phyloP scores from a whole-genome alignment of 2,797 vertebrate genomes.

The Peromyscus melanophrys region DNA sequence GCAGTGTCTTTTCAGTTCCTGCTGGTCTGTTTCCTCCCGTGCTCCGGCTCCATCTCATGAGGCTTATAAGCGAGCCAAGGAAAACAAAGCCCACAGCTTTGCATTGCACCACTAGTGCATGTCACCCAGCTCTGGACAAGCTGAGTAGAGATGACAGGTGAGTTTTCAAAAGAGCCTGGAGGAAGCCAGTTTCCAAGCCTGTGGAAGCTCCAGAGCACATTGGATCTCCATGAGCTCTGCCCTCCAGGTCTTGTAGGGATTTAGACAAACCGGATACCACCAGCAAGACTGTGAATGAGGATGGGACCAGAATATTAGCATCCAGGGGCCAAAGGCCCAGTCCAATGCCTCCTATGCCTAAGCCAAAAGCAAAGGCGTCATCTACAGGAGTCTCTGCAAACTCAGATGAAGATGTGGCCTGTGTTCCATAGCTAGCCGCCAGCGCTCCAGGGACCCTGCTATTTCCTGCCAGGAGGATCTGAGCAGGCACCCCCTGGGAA shows the following conservation, averaged over 20 bases:
- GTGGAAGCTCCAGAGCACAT: background rate
- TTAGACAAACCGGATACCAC: rapidly evolving
- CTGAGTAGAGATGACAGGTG: conserved; percentile 18
- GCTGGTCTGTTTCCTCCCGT: background rate
- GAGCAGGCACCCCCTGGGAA: background rate
- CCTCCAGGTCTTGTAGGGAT: background rate
- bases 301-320: background rate
- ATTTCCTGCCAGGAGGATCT: background rate
- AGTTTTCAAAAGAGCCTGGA: conserved; percentile 1
- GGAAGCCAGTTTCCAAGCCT: background rate
- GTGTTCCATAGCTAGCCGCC: background rate
- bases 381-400: background rate
- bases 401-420: background rate
- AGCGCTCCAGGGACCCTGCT: background rate
- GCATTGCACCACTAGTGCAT: background rate
- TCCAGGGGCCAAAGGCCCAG: rapidly evolving
- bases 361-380: background rate
- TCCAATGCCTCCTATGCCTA: background rate
- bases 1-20: too few species aligned
- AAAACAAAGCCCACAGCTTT: conserved; percentile 31
- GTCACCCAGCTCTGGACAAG: background rate
- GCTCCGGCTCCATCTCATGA: background rate
- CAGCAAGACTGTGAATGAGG: background rate
- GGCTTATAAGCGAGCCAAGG: background rate
- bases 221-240: background rate